Base-by-base conservation (phyloP, 2,113 vertebrate genomes). In the Craseonycteris thonglongyai region DNA sequence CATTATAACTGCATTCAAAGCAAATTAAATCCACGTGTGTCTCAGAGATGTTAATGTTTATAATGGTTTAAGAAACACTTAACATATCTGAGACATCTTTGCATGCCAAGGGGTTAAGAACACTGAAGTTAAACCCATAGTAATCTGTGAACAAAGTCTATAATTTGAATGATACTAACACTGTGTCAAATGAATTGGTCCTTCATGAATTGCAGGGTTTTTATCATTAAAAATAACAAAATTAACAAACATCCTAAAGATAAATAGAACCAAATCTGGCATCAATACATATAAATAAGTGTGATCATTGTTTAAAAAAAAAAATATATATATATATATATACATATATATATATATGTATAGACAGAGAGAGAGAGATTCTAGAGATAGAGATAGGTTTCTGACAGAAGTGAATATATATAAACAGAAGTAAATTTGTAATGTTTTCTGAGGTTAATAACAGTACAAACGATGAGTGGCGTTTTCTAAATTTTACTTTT, bases 191-290 rank as follows among this genome's bases (percentile, higher is more conserved):
- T 72, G 30, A 86, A 92, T 74, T 78, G 2, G 76, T 71, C 3
- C 38, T 59, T n/a, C 10, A 42, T 56, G 6, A 58, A 59, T 24
- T 71, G 22, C 83, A 84, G 40, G 3, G 8, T 6, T 92, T 90
- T 88, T 58, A 82, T 90, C 30, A 72, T 19, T 61, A 65, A 69
- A 89, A 87, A 68, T n/a, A n/a, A n/a, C n/a, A n/a, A 92, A 90
- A 87, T 78, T 19, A 66, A 54, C 26, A 35, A 7, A 54, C 13
- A 82, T 49, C 14, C 38, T 7, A 58, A 81, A 28, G 12, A 74
- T 26, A 78, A 82, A 82, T 5, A n/a, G 35, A 54, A 59, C 15
- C 3, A 14, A 85, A 76, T 42, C 15, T 7, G 51, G 5, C 35
- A 65, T 47, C 21, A 59, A 78, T 54, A 33, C 14, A 30, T 35